Base-by-base conservation (phyloP, 2,888 invertebrate genomes). In the Nomada fucata region DNA sequence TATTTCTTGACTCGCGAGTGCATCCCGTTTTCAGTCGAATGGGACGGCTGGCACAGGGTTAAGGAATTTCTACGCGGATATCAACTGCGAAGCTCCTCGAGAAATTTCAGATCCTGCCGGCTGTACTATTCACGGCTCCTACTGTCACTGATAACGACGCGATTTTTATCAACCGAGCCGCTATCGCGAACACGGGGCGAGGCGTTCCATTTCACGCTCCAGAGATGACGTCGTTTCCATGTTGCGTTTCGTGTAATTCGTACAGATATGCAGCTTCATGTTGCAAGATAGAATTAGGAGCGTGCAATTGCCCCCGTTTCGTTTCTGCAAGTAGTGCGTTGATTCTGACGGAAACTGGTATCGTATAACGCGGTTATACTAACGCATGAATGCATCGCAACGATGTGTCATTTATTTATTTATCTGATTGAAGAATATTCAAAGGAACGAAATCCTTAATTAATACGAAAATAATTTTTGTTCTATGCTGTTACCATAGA, bases 1-100 rank as follows among this genome's bases (percentile, higher is more conserved):
- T 90, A 90, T 90, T 91, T 90, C 84, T 84, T 67, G 73, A 76
- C 77, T 75, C 79, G 83, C 84, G 82, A 87, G 86, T 86, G 90
- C 86, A 89, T 89, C 84, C 85, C 83, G 79, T 76, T 82, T 77
- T 77, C 70, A 76, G 83, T 82, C 59, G 72, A 60, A 64, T 81
- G 74, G 64, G 71, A 77, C 70, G 70, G 29, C 59, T 63, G 57
- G 67, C 44, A 57, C 59, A 76, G 72, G 69, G 73, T 61, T 73
- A 79, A 84, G 64, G 84, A 88, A 86, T 76, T 89, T 88, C 64
- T 52, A 69, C 84, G 74, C 78, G 74, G 15, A 15, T 88, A 90
- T 85, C 84, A 89, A 85, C 81, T 20, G 60, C 57, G 65, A 74
- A 36, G n/a, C 60, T 85, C 85, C 80, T 70, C 61, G 78, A 80